Conservation (phyloP, 1,140 invertebrate genomes). For the Cherax quadricarinatus region DNA sequence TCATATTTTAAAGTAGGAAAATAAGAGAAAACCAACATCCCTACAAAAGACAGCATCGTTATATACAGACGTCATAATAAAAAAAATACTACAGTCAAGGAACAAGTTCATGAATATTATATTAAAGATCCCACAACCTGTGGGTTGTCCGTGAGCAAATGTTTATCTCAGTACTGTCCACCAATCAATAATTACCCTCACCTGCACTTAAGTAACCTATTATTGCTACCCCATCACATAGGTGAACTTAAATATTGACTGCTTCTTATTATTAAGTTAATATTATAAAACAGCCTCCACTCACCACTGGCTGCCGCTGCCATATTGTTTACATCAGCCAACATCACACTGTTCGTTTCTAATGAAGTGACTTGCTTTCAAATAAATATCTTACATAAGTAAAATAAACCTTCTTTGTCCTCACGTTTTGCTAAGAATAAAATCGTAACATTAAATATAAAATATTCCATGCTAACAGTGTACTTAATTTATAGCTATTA, state of each 20-base stretch:
- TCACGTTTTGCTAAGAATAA: not conserved
- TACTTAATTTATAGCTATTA: not conserved
- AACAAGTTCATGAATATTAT: no score
- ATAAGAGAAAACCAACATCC: no score
- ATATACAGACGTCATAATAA: no score
- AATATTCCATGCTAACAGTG: not conserved
- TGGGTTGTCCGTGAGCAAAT: no score
- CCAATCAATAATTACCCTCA: not conserved
- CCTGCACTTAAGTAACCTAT: not conserved
- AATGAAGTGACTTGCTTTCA: not conserved
- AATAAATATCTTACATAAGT: not conserved
- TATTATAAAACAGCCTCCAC: not conserved
- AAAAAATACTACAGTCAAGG: no score
- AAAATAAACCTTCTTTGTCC: not conserved
- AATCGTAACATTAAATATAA: not conserved
- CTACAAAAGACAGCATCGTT: no score
- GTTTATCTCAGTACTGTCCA: not conserved
- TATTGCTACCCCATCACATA: not conserved
- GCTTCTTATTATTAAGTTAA: not conserved
- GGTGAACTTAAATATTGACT: not conserved
- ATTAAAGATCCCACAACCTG: no score
- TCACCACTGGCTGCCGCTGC: constrained; percentile 38
- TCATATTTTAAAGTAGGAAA: no score
- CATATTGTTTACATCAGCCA: constrained; percentile 36
- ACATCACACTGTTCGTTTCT: not conserved